Conservation (phyloP, 2,888 invertebrate genomes). For the Hypena proboscidalis region DNA sequence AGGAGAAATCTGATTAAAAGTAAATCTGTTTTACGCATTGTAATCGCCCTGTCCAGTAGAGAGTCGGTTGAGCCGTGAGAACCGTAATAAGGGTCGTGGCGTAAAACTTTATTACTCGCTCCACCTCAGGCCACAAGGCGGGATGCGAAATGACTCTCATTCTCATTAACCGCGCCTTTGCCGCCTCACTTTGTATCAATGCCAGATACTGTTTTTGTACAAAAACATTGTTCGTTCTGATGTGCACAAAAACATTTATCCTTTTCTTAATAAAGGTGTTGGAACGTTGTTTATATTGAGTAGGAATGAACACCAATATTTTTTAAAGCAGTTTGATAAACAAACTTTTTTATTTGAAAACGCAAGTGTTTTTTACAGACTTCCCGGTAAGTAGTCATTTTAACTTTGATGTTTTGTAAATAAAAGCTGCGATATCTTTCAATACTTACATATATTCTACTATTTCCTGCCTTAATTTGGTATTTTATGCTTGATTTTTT, state of each 20-base stretch:
- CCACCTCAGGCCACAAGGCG: conserved; percentile 63
- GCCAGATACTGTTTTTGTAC: conserved; percentile 56
- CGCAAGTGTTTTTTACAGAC: neutral
- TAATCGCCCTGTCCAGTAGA: conserved; percentile 67
- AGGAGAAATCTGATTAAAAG: conserved; percentile 42
- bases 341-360: neutral
- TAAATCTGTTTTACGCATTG: conserved; percentile 76
- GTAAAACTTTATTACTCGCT: conserved; percentile 76
- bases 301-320: neutral
- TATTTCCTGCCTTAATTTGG: too few relatives aligned
- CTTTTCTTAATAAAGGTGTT: neutral
- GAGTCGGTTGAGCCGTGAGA: conserved; percentile 60
- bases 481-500: too few relatives aligned
- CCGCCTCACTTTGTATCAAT: conserved; percentile 64
- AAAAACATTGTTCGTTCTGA: conserved; percentile 33
- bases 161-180: conserved; percentile 75
- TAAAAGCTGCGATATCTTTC: too few relatives aligned
- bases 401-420: too few relatives aligned
- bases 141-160: conserved; percentile 72
- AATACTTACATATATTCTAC: too few relatives aligned
- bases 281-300: neutral
- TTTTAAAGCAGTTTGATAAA: neutral
- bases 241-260: conserved; percentile 17
- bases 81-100: conserved; percentile 71
- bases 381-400: too few relatives aligned